Conservation (phyloP, 2,797 vertebrate genomes). For the Artibeus jamaicensis region DNA sequence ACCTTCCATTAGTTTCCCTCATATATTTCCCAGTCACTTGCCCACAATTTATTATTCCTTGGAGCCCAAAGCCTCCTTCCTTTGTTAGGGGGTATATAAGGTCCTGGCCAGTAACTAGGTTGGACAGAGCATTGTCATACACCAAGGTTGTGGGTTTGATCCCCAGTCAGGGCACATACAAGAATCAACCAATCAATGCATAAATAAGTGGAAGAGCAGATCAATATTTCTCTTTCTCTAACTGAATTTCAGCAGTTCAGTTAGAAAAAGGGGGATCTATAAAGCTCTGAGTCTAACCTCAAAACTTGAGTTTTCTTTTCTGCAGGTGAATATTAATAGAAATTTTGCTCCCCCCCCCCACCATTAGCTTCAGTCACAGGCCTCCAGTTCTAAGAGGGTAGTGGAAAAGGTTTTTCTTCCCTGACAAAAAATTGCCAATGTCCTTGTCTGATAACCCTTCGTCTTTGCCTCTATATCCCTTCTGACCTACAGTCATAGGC, state of each 20-base stretch:
- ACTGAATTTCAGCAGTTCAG: not conserved
- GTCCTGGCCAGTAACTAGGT: not conserved
- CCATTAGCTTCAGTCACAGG: not conserved
- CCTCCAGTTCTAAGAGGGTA: not conserved
- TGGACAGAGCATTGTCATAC: not conserved
- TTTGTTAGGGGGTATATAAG: slow-evolving; percentile 4
- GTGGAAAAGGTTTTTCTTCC: not conserved
- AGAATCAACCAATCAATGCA: not conserved
- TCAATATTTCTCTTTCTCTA: not conserved
- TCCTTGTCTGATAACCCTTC: not conserved
- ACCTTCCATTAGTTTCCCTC: not conserved
- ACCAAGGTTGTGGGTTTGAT: not conserved
- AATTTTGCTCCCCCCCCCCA: not conserved
- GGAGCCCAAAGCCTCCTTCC: not conserved
- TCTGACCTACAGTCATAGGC: not conserved
- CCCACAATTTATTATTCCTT: not conserved
- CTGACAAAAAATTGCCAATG: not conserved
- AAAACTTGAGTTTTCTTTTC: slow-evolving; percentile 19
- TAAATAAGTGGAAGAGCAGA: not conserved
- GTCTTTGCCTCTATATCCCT: not conserved
- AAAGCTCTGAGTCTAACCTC: not conserved
- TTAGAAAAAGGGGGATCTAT: not conserved
- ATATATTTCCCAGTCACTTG: not conserved
- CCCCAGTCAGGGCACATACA: not conserved
- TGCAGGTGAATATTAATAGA: slow-evolving; percentile 22